Evolutionary conservation across 2,888 invertebrate genomes (phyloP), one percentile per base, ranked within the genome.

Genomic region (Blomia tropicalis): DNA sequence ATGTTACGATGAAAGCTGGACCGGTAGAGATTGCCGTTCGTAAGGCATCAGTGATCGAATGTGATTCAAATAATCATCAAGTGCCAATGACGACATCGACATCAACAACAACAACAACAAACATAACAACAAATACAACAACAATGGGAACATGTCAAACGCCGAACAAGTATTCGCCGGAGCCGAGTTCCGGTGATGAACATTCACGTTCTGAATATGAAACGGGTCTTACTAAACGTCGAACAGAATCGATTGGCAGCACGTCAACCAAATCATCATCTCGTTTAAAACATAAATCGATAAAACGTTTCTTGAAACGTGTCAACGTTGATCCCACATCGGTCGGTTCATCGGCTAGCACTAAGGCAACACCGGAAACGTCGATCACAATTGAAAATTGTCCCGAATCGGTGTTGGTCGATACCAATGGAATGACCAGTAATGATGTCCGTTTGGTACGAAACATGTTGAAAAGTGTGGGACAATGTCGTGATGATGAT

Each of bases 381-480:
- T 14, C 7, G n/a, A 47, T 47, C 22, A 7, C 51, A 47, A 47
- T 47, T 22, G 51, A 47, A 17, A 36, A 36, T 36, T n/a, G n/a
- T n/a, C n/a, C n/a, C n/a, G n/a, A n/a, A n/a, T 51, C 51, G 11
- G 56, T 32, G 22, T 30, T 19, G 32, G 22, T 7, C 32, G 22
- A 56, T 23, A 30, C 5, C 22, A 22, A 32, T 56, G 56, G 56
- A 30, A 7, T 23, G 1, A 4, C 60, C 25, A 58, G 41, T n/a
- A 63, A 22, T n/a, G 27, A 25, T 14, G 19, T 29, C 4, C n/a
- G n/a, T 5, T 41, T 63, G 27, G 58, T 25, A 4, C 29, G 43
- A 29, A 63, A 32, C 23, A 65, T 63, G 63, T 60, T 59, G 14
- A 59, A 63, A 30, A 63, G 63, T 51, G 44, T 53, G 1, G 87